Evolutionary conservation across 35 echinoderm and acorn worm genomes (phyloP).

Genomic region (Lytechinus variegatus): DNA sequence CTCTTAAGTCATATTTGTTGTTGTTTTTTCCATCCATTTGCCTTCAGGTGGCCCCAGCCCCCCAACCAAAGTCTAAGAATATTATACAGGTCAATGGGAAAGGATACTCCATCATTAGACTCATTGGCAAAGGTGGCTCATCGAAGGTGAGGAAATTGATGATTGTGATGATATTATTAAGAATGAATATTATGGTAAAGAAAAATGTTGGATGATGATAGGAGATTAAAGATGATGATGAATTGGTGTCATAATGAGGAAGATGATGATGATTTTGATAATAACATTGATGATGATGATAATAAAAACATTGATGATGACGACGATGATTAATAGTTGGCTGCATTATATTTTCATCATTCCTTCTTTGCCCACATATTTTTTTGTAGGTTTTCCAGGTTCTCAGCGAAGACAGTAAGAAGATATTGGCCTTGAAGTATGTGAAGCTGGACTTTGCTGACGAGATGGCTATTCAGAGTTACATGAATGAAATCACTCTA

Average conservation of each 20-base stretch:
- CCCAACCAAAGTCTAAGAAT: slow-evolving; percentile 62
- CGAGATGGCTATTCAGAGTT: slow-evolving; percentile 82
- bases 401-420: slow-evolving; percentile 74
- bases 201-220: too few relatives aligned
- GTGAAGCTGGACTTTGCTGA: slow-evolving; percentile 91
- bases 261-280: neutral
- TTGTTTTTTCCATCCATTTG: neutral
- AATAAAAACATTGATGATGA: neutral
- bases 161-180: neutral
- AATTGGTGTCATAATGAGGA: neutral
- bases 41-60: neutral
- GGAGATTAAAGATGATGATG: too few relatives aligned
- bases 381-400: slow-evolving; percentile 80
- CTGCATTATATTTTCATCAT: neutral
- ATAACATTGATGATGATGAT: neutral
- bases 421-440: slow-evolving; percentile 84
- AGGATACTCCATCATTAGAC: slow-evolving; percentile 66
- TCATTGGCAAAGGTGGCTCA: slow-evolving; percentile 93
- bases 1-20: too few relatives aligned
- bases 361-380: neutral
- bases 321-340: neutral
- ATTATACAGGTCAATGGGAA: slow-evolving; percentile 73
- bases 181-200: too few relatives aligned
- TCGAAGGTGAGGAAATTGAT: slow-evolving; percentile 70
- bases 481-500: slow-evolving; percentile 93